phyloP scores from a whole-genome alignment of 1,140 invertebrate species.

The Cherax destructor region DNA sequence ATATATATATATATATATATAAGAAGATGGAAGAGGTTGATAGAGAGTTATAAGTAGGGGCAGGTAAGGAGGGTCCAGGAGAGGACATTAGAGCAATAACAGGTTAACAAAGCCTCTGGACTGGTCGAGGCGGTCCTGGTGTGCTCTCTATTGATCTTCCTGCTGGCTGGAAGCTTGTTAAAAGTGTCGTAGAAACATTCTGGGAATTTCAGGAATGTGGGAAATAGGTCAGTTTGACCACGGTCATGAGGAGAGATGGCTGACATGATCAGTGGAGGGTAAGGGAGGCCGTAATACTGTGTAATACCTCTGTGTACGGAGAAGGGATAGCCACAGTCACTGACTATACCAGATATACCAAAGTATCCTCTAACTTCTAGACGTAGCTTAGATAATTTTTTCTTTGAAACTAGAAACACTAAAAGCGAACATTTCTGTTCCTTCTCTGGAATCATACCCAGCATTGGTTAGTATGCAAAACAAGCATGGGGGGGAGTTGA shows the following conservation, averaged over 20 bases:
- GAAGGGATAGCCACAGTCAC: no score
- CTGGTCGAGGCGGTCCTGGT: not conserved
- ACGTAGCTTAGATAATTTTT: no score
- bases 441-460: no score
- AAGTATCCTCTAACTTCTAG: no score
- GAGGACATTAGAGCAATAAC: not conserved
- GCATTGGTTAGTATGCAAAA: no score
- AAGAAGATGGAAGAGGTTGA: not conserved
- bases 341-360: no score
- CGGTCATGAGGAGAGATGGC: not conserved
- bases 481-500: no score
- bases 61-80: not conserved
- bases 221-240: not conserved
- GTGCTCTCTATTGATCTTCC: not conserved
- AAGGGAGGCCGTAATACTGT: no score
- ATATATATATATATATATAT: conserved; percentile 25
- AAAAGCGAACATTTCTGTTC: no score
- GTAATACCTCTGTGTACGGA: no score
- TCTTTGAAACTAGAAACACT: no score
- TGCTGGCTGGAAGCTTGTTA: not conserved
- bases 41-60: conserved; percentile 2
- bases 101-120: not conserved
- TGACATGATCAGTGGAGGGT: no score
- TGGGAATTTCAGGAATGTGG: not conserved
- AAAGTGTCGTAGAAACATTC: not conserved